Conservation (phyloP, 2,797 vertebrate species). For the Brachyalestes nurse region DNA sequence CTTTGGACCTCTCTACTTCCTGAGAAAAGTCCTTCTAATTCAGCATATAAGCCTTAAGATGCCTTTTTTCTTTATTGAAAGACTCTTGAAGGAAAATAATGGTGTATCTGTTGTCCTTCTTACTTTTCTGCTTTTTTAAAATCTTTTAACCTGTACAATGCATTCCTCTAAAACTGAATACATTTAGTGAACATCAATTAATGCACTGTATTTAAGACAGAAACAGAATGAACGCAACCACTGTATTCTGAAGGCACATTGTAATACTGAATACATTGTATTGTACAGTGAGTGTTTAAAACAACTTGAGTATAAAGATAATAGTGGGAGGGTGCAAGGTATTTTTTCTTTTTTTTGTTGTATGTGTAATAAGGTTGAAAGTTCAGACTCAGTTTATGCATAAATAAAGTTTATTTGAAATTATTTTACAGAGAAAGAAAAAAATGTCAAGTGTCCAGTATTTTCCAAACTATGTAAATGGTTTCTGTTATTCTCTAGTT, state of each 20-base stretch:
- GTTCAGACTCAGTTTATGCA: conserved; percentile 84
- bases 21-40: conserved; percentile 65
- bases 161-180: conserved; percentile 67
- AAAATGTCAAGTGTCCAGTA: conserved; percentile 81
- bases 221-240: conserved; percentile 69
- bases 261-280: conserved; percentile 63
- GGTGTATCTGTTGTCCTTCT: conserved; percentile 76
- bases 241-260: conserved; percentile 76
- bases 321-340: conserved; percentile 66
- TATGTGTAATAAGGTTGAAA: conserved; percentile 78
- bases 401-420: conserved; percentile 87
- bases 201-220: conserved; percentile 70
- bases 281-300: conserved; percentile 67
- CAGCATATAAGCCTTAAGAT: conserved; percentile 81
- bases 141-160: conserved; percentile 73
- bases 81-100: conserved; percentile 73
- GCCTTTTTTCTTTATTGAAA: conserved; percentile 75
- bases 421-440: conserved; percentile 84
- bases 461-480: conserved; percentile 85
- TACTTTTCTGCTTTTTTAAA: conserved; percentile 68
- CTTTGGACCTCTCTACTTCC: conserved; percentile 62
- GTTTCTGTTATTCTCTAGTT: conserved; percentile 90
- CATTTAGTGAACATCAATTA: conserved; percentile 65
- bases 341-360: conserved; percentile 78
- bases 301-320: conserved; percentile 68